Evolutionary conservation across 2,888 invertebrate genomes (phyloP), one percentile per base, ranked within the genome.

Genomic region (Pheosia tremula): DNA sequence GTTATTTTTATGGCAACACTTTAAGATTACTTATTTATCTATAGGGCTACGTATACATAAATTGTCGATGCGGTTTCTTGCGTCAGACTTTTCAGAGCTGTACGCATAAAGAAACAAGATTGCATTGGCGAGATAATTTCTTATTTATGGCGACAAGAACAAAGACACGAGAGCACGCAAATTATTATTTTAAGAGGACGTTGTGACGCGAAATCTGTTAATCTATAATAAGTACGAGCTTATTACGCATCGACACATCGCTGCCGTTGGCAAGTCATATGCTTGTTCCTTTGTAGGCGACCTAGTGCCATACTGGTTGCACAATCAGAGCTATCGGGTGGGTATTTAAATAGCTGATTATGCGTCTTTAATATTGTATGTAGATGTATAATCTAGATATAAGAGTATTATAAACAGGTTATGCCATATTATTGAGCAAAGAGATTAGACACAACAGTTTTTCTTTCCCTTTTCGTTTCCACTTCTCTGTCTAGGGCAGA

Each of bases 21-120:
- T 73, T 79, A 79, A 84, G 82, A 81, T 82, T 74, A 79, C 77
- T 82, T 81, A 79, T 81, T 82, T 82, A 83, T 79, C 66, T 66
- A 63, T 62, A 58, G 60, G 71, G 50, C 60, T 58, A 59, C 58
- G 61, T 63, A 60, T 70, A 76, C 74, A 79, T 81, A 78, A 72
- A 79, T 82, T 71, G 9, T 80, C 71, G 68, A 63, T 71, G 72
- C 61, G 64, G 64, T 62, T 11, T 74, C 78, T 79, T 79, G 77
- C 79, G 75, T 77, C 81, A 81, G 71, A 72, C 67, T 60, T 63
- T 67, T 69, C 62, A 63, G 70, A 69, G 69, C 68, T 68, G 71
- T 67, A 60, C 59, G 59, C 61, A 72, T 75, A 78, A 74, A 72
- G 67, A 75, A 72, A 73, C 58, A 67, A 73, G 74, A 75, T 74